Evolutionary conservation across 2,113 vertebrate genomes (phyloP).

Genomic region (Bettongia penicillata): DNA sequence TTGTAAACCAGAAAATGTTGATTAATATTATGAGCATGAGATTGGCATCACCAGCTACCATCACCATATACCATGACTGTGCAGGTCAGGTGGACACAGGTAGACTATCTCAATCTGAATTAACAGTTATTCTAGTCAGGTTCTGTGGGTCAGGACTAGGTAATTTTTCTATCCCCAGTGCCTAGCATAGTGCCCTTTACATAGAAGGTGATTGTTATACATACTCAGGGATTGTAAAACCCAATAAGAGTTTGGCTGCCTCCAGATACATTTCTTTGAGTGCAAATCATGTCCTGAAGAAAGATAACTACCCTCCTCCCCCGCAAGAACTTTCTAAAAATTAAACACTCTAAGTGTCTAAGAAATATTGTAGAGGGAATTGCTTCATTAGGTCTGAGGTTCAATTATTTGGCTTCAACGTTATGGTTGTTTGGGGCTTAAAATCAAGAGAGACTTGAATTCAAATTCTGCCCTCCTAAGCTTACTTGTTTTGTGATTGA

Average conservation of each 20-base stretch:
- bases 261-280: neutral
- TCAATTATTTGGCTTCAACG: neutral
- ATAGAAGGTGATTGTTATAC: neutral
- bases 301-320: neutral
- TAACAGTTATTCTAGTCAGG: neutral
- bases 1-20: neutral
- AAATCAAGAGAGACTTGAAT: neutral
- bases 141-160: neutral
- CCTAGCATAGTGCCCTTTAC: neutral
- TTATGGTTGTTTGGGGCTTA: neutral
- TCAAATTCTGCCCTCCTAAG: neutral
- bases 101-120: neutral
- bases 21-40: neutral
- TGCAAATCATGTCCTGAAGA: neutral
- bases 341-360: neutral
- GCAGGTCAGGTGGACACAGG: neutral
- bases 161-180: neutral
- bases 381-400: neutral
- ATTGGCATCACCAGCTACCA: neutral
- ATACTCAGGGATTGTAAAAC: neutral
- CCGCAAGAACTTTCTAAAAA: neutral
- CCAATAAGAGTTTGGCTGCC: neutral
- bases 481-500: neutral
- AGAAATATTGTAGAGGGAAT: neutral
- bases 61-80: neutral